A percentile compares a stretch with the other conserved stretches of the same genome.
Evolutionary conservation across 2,888 invertebrate genomes (phyloP).

Genomic region (Adineta ricciae): DNA sequence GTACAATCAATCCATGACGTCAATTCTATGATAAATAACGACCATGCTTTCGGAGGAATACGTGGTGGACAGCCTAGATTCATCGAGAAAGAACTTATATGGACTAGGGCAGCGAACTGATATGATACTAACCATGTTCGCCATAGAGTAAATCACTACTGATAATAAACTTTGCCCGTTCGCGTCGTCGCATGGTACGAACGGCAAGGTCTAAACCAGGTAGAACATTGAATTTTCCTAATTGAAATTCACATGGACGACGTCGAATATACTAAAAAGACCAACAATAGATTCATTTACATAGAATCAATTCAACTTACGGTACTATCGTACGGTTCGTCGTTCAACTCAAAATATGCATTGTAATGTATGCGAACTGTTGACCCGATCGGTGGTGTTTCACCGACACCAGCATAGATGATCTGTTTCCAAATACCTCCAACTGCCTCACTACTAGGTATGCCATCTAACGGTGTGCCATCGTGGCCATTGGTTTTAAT

Average conservation of each 20-base stretch:
- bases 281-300: not conserved
- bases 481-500: not conserved
- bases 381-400: not conserved
- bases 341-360: slow-evolving; percentile 62
- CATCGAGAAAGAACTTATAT: no score
- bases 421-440: slow-evolving; percentile 16
- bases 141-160: slow-evolving; percentile 66
- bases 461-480: not conserved
- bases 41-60: slow-evolving; percentile 56
- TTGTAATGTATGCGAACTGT: slow-evolving; percentile 57
- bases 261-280: slow-evolving; percentile 47
- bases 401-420: not conserved
- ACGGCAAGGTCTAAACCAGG: slow-evolving; percentile 36
- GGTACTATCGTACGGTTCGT: slow-evolving; percentile 65
- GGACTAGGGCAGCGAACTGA: not conserved
- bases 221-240: slow-evolving; percentile 35
- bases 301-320: not conserved
- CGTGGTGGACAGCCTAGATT: slow-evolving; percentile 64
- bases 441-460: not conserved
- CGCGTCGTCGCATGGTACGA: slow-evolving; percentile 66
- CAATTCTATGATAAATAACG: slow-evolving; percentile 31
- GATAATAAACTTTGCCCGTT: slow-evolving; percentile 67
- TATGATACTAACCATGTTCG: slow-evolving; percentile 39
- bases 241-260: slow-evolving; percentile 42
- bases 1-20: slow-evolving; percentile 24